Percentiles rank a stretch among this genome's conserved stretches.
Evolutionary conservation across 2,797 vertebrate species (phyloP).

Genomic region (Falco biarmicus): DNA sequence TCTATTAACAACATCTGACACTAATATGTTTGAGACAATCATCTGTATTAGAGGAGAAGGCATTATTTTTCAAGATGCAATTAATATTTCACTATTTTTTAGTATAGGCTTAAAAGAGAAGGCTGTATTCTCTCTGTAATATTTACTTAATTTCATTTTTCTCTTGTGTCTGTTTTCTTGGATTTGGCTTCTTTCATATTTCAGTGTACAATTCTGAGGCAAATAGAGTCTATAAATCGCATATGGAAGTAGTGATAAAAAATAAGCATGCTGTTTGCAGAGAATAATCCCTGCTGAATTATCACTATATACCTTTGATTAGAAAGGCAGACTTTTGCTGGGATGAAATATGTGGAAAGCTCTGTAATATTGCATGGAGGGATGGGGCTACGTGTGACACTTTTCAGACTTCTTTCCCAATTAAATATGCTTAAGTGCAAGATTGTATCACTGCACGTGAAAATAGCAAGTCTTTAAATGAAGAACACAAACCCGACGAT

Average conservation of each 20-base stretch:
- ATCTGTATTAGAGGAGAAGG: conserved; percentile 22
- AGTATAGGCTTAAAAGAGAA: background rate
- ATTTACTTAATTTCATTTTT: conserved; percentile 44
- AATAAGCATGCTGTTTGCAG: background rate
- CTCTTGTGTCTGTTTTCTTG: background rate
- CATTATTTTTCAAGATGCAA: conserved; percentile 58
- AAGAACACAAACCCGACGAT: background rate
- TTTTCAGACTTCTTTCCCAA: background rate
- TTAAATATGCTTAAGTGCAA: background rate
- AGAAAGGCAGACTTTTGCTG: background rate
- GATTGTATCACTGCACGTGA: background rate
- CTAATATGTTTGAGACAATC: conserved; percentile 16
- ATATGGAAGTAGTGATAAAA: conserved; percentile 42
- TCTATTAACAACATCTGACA: conserved; percentile 38
- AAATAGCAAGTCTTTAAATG: background rate
- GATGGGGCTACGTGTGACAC: accelerated
- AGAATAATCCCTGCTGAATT: conserved; percentile 47
- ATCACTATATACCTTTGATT: background rate
- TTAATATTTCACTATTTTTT: conserved; percentile 41
- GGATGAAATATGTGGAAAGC: background rate
- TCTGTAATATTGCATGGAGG: accelerated
- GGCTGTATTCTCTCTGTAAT: background rate
- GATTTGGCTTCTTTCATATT: conserved; percentile 43
- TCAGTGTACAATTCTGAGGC: background rate
- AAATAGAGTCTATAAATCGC: conserved; percentile 18